Evolutionary conservation across 2,113 vertebrate species (phyloP).

Genomic region (rat (Rattus norvegicus)): DNA sequence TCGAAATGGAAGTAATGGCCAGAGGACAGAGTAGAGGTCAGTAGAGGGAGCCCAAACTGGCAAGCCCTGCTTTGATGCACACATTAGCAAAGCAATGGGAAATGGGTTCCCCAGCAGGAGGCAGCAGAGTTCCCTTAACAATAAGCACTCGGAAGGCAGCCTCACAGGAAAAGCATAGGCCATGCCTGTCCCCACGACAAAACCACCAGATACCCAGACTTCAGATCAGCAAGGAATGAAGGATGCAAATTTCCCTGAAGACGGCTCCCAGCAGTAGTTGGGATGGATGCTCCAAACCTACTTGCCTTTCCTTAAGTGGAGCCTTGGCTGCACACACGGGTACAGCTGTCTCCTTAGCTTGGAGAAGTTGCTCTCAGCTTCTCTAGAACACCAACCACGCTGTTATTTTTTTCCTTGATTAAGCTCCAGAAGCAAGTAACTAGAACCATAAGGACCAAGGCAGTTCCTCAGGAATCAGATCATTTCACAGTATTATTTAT

Average conservation of each 20-base stretch:
- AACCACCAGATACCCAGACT: background rate
- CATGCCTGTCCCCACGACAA: background rate
- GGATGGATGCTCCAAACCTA: background rate
- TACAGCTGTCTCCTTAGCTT: background rate
- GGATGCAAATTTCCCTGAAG: background rate
- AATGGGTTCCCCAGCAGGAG: background rate
- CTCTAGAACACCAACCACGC: background rate
- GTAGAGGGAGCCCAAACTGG: background rate
- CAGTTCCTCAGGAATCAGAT: background rate
- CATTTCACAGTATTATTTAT: constrained; percentile 13
- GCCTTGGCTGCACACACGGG: background rate
- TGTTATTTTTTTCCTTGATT: background rate
- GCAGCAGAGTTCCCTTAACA: background rate
- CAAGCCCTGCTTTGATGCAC: background rate
- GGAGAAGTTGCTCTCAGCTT: background rate
- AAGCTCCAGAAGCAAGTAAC: constrained; percentile 15
- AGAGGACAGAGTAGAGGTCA: background rate
- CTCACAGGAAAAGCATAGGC: fast-evolving
- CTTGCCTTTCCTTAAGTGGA: background rate
- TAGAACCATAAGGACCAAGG: background rate
- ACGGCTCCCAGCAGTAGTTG: background rate
- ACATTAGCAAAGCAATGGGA: background rate
- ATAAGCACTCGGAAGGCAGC: background rate
- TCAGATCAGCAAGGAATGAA: background rate
- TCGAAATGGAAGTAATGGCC: constrained; percentile 3